Evolutionary conservation across 2,797 vertebrate species (phyloP).

Genomic region (Syndactyla subalaris): DNA sequence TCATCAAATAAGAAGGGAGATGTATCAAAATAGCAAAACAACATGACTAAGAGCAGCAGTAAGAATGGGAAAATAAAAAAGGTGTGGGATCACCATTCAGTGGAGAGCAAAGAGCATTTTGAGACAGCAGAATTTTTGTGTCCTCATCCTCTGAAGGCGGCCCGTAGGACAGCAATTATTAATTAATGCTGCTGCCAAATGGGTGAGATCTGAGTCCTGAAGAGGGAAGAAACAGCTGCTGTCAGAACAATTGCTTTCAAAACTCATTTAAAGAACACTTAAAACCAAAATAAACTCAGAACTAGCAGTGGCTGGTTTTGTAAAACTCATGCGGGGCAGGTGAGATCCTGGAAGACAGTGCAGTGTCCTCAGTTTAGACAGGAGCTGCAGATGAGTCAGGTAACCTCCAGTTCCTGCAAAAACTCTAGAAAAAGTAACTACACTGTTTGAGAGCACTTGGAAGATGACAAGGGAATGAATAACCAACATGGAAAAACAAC

Average conservation of each 20-base stretch:
- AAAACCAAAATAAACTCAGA: background rate
- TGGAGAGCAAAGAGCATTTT: background rate
- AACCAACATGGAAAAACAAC: background rate
- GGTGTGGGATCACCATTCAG: background rate
- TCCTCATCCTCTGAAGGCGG: background rate
- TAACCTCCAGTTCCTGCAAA: background rate
- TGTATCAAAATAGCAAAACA: background rate
- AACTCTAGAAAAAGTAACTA: background rate
- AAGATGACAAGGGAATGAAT: background rate
- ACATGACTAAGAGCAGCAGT: background rate
- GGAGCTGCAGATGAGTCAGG: background rate
- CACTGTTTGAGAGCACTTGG: background rate
- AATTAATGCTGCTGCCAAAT: background rate
- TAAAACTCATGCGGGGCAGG: background rate
- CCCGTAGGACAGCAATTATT: background rate
- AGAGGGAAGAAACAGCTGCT: background rate
- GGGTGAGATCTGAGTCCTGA: background rate
- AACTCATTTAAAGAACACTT: background rate
- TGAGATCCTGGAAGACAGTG: background rate
- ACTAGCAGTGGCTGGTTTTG: background rate
- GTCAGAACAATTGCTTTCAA: background rate
- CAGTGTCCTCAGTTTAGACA: background rate
- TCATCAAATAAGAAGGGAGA: background rate
- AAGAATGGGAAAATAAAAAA: background rate
- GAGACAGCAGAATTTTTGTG: background rate